phyloP scores from a whole-genome alignment of 1,140 invertebrate species.

The Zophobas atratus region DNA sequence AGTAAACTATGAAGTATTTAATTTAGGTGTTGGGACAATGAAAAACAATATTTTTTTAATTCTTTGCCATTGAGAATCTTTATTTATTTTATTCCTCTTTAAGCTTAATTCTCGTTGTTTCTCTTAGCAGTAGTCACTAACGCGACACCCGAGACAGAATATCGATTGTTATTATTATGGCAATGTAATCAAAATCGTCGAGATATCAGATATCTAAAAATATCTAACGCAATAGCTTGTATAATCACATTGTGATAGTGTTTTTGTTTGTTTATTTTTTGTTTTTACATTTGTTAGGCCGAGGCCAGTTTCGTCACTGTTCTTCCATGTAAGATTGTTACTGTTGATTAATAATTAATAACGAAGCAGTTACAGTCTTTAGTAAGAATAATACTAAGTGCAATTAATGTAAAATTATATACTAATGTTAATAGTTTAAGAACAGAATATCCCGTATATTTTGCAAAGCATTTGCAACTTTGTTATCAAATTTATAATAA shows the following conservation, averaged over 20 bases:
- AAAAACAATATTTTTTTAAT: constrained; percentile 59
- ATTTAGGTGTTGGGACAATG: constrained; percentile 64
- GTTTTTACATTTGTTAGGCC: constrained; percentile 64
- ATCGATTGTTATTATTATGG: constrained; percentile 6
- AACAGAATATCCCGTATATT: constrained; percentile 48
- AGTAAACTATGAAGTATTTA: constrained; percentile 59
- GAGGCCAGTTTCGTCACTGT: constrained; percentile 64
- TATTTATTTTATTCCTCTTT: constrained; percentile 54
- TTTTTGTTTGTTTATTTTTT: constrained; percentile 63
- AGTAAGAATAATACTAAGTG: constrained; percentile 61
- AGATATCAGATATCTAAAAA: constrained; percentile 54
- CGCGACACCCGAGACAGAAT: constrained; percentile 16
- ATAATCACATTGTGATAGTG: constrained; percentile 63
- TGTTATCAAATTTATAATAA: constrained; percentile 47
- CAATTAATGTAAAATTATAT: constrained; percentile 64
- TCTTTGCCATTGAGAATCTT: constrained; percentile 57
- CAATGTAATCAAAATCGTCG: constrained; percentile 35
- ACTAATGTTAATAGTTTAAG: constrained; percentile 59
- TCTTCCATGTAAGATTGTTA: constrained; percentile 62
- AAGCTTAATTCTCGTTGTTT: constrained; percentile 18
- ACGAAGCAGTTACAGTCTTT: constrained; percentile 53
- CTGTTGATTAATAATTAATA: constrained; percentile 44
- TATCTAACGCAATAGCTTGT: constrained; percentile 52
- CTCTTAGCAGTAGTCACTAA: constrained; percentile 24
- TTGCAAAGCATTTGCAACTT: constrained; percentile 57